A percentile compares a stretch with the other conserved stretches of the same genome.
Evolutionary conservation across 2,113 vertebrate species (phyloP).

Genomic region (Callionymus lyra): DNA sequence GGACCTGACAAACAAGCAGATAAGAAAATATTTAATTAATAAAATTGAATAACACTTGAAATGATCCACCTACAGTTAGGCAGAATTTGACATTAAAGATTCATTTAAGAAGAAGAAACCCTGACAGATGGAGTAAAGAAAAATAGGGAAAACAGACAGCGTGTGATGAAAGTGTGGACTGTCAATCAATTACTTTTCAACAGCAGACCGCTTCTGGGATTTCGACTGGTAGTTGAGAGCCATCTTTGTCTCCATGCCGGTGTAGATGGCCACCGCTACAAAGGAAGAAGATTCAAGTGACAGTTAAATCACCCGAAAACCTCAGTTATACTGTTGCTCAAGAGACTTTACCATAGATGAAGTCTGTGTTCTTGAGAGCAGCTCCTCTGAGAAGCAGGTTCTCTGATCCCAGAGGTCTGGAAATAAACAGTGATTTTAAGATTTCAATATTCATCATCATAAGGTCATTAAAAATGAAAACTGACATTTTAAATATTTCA

Average conservation of each 20-base stretch:
- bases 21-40: not conserved
- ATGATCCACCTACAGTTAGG: conserved; percentile 26
- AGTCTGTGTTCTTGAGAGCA: conserved; percentile 90
- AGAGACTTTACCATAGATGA: conserved; percentile 79
- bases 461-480: too few species aligned
- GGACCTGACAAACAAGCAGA: conserved; percentile 65
- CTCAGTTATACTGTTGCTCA: not conserved
- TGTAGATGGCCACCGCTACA: conserved; percentile 90
- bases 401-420: conserved; percentile 87
- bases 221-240: conserved; percentile 96
- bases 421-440: not conserved
- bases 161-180: not conserved
- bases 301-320: not conserved
- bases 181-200: conserved; percentile 84
- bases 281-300: not conserved
- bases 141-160: too few species aligned
- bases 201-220: conserved; percentile 95
- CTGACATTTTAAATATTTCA: too few species aligned
- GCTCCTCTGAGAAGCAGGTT: conserved; percentile 93
- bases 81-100: not conserved
- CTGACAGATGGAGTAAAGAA: not conserved
- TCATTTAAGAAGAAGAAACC: too few species aligned
- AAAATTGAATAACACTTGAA: conserved; percentile 16
- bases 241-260: conserved; percentile 99
- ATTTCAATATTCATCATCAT: too few species aligned